Evolutionary conservation across 2,113 vertebrate genomes (phyloP), one percentile per base, ranked within the genome.

Genomic region (Corythornis cristatus): DNA sequence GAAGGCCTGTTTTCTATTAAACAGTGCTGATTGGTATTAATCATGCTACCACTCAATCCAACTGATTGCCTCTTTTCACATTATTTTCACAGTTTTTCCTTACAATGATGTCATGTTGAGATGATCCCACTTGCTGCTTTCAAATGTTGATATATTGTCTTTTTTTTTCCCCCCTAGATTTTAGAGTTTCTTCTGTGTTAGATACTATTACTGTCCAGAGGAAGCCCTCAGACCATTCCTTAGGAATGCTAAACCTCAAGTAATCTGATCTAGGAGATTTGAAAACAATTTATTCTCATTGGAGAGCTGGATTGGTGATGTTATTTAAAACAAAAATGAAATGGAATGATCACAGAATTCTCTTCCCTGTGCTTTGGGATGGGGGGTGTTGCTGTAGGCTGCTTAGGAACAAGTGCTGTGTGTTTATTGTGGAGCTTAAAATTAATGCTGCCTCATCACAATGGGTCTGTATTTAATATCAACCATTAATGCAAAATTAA

Each of bases 21-120:
- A 92, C 83, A 90, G 22, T 87, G 91, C 87, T 96, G 95, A 96
- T 96, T 95, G 91, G 89, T 92, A 91, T 93, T 96, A 96, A 96
- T 96, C 94, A 95, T 3, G 71, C 78, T 87, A 79, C 88, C 60
- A 83, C 91, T 96, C 95, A 82, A 82, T 91, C 84, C 33, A 6
- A 40, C 93, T 96, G 96, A 94, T 95, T 96, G 84, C 96, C 90
- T 95, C 89, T 90, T 94, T 83, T 89, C 85, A 79, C 26, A 71
- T 25, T 90, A 82, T 92, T 94, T 96, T 92, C 86, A 92, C 78
- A 61, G 11, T 73, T 96, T 90, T 92, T 75, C 75, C 78, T 73
- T 90, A 80, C 81, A 58, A 50, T 82, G 86, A 90, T 84, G 43
- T 73, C 78, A 73, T 68, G 37, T 84, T 93, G 67, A 93, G 77